A percentile compares a stretch with the other conserved stretches of the same genome.
These are phyloP conservation scores for Toxotes lorentzi DNA, from an alignment of 2,797 vertebrate genomes.

Conservation along the genomic window DNA sequence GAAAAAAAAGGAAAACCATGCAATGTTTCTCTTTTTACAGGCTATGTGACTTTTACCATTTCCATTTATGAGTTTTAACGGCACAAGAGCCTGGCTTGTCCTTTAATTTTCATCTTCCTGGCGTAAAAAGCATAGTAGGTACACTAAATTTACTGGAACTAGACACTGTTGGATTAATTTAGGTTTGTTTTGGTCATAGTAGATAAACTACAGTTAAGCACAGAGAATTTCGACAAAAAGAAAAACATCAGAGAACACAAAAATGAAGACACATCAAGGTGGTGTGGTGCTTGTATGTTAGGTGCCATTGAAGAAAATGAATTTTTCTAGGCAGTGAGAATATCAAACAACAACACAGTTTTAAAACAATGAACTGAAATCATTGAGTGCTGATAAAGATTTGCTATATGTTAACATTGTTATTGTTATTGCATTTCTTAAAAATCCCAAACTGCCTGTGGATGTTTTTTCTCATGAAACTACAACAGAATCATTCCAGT, in stretches of 20 bases:
- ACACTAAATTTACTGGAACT: background rate
- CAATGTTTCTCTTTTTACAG: background rate
- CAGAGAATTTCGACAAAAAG: background rate
- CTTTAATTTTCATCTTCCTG: background rate
- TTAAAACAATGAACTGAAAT: background rate
- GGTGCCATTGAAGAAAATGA: background rate
- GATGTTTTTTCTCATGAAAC: background rate
- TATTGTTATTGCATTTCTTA: background rate
- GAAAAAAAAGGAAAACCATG: conserved; percentile 15
- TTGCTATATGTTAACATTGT: background rate
- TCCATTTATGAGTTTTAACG: background rate
- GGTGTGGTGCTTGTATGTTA: background rate
- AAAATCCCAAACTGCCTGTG: background rate
- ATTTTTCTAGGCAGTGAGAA: background rate
- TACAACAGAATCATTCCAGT: background rate
- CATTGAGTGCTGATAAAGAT: background rate
- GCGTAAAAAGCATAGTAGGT: background rate
- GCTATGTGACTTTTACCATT: background rate
- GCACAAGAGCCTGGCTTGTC: background rate
- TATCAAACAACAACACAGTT: background rate
- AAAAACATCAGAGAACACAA: background rate
- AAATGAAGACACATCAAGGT: background rate
- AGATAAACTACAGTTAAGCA: background rate
- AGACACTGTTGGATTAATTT: background rate
- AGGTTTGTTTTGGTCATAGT: background rate